phyloP scores from a whole-genome alignment of 2,888 invertebrate genomes.

The Luffia ferchaultella region DNA sequence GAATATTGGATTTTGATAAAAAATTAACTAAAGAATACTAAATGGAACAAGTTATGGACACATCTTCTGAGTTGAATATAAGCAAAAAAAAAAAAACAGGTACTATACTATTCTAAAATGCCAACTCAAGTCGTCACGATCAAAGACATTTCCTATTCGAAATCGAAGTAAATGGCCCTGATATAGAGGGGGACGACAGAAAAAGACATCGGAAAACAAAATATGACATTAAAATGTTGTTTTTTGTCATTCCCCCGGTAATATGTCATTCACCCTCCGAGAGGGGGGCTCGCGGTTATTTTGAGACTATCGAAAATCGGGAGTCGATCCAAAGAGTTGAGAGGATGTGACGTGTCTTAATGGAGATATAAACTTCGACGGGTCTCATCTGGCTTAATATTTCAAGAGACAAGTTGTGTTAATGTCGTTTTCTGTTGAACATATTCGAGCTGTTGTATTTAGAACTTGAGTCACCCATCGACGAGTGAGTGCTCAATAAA shows the following conservation, averaged over 20 bases:
- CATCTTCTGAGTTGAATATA: too few species aligned
- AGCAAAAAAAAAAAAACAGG: too few species aligned
- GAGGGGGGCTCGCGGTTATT: slow-evolving; percentile 16
- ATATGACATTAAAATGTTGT: slow-evolving; percentile 37
- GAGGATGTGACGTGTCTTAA: neutral
- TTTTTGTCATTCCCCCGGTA: slow-evolving; percentile 22
- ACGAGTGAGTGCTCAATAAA: too few species aligned
- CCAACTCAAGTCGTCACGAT: neutral
- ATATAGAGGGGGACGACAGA: slow-evolving; percentile 25
- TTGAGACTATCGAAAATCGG: neutral
- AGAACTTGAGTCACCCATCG: too few species aligned
- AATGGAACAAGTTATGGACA: too few species aligned
- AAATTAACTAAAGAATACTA: too few species aligned
- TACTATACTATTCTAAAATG: neutral
- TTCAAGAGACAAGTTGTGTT: too few species aligned
- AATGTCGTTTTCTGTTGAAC: too few species aligned
- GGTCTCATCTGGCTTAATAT: neutral
- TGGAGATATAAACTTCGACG: neutral
- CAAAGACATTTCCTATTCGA: slow-evolving; percentile 16
- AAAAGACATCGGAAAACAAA: slow-evolving; percentile 33
- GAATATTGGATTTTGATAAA: too few species aligned
- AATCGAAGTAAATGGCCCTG: slow-evolving; percentile 13
- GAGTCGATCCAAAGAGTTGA: neutral
- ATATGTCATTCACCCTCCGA: slow-evolving; percentile 15
- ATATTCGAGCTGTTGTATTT: too few species aligned